Evolutionary conservation across 2,797 vertebrate species (phyloP), one percentile per base, ranked within the genome.

Genomic region (Tenualosa thibaudeaui): DNA sequence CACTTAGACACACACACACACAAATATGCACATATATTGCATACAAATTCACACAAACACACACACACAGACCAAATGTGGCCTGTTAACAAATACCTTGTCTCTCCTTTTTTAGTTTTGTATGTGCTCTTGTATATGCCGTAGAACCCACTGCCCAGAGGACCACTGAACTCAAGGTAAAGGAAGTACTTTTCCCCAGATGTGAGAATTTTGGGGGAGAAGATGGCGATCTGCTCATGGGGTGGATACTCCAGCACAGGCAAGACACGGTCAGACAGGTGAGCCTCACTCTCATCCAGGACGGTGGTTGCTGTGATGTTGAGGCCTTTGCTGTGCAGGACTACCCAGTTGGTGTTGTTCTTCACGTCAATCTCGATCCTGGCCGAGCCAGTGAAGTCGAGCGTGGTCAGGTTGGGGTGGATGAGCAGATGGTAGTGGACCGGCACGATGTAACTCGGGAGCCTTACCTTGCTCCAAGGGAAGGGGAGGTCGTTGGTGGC

Each of bases 101-200:
- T 95, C 90, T 96, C 91, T 85, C 94, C 95, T 58, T 88, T 86
- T 81, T 90, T 92, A 84, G 92, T 94, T 88, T 85, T 94, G 86
- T 96, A 96, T 0, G 88, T 95, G 88, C 96, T 96, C 91, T 90
- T 96, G 88, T 96, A 96, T 87, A 96, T 95, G 9, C 96, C 96
- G 89, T 93, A 88, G 86, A 96, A 96, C 2, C 94, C 93, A 4
- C 96, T 93, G 10, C 89, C 88, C 84, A 97, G 90, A 71, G 92
- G 90, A 54, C 93, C 95, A 56, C 88, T 90, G 90, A 95, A 96
- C 88, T 96, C 92, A 58, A 96, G 90, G 84, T 92, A 92, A 81
- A 96, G 86, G 81, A 92, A 93, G 83, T 96, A 96, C 86, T 92
- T 96, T 60, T 93, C 90, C n/a, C 95, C 94, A 54, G 90, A 89